These are phyloP conservation scores for Pachycephala philippinensis DNA, from an alignment of 2,113 vertebrate species.

Conservation along the genomic window DNA sequence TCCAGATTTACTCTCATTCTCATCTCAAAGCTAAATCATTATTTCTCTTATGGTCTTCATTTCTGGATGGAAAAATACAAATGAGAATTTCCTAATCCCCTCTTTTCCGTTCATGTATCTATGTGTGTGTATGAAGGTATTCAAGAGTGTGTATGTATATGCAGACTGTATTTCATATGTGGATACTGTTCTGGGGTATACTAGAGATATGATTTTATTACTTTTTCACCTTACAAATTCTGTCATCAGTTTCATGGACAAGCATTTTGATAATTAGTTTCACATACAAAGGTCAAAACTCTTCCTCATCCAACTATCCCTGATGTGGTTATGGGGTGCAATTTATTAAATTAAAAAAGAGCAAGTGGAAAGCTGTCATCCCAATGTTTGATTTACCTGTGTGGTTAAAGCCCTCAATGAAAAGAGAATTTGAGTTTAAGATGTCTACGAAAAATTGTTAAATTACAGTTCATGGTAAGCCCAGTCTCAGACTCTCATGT, in stretches of 20 bases:
- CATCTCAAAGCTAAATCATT: not conserved
- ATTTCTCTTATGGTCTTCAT: not conserved
- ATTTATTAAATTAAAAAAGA: not conserved
- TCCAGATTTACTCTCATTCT: not conserved
- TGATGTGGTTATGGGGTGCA: not conserved
- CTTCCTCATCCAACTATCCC: not conserved
- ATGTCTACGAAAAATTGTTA: not conserved
- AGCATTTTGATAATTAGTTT: not conserved
- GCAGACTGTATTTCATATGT: not conserved
- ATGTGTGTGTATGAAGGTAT: not conserved
- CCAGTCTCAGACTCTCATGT: not conserved
- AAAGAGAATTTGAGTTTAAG: not conserved
- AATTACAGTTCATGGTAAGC: not conserved
- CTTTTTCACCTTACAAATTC: not conserved
- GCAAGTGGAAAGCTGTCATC: not conserved
- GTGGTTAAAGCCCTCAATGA: not conserved
- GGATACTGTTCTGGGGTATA: not conserved
- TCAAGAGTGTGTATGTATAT: not conserved
- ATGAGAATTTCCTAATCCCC: not conserved
- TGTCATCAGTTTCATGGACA: not conserved
- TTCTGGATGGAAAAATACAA: not conserved
- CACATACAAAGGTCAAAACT: not conserved
- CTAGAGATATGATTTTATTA: not conserved
- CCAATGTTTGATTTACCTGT: not conserved
- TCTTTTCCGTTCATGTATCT: not conserved